Evolutionary conservation across 2,113 vertebrate species (phyloP), one percentile per base, ranked within the genome.

Genomic region (Melospiza melodia): DNA sequence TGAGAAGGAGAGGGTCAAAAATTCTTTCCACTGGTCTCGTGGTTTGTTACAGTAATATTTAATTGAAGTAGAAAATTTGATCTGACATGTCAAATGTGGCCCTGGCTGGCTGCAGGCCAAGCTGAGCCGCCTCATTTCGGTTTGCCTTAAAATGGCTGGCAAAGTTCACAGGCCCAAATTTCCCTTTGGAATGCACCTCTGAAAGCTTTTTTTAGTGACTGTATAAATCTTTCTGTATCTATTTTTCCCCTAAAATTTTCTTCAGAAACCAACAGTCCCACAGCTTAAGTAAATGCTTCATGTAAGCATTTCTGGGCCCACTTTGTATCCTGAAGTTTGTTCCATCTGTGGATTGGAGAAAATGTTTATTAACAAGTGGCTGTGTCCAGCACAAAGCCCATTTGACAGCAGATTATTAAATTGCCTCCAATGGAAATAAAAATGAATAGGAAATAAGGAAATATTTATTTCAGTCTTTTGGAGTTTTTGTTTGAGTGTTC

Each of bases 21-120:
- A 68, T 86, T 41, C 66, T 72, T 87, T 46, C 68, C 77, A 8
- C 65, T 82, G 74, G 24, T 85, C 84, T 91, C 43, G 7, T 30
- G 81, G 65, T 84, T 95, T 67, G 52, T 89, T 78, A 46, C 72
- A 67, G 65, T 76, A 87, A 43, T 67, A 20, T n/a, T 81, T 78
- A 81, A 92, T 20, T 78, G 66, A 86, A 73, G 92, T 55, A 88
- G 94, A 91, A 90, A 74, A 89, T 95, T 7, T 74, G 93, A 90
- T 95, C 91, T 78, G 94, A 96, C 81, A 28, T 83, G 90, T 95
- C 88, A 77, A 37, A 62, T 21, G 63, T 63, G 92, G 87, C 67
- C 81, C 65, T 81, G 78, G 23, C 21, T 85, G 92, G 91, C 90
- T 10, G 12, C 72, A 51, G 65, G 80, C 79, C 81, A 91, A 22